phyloP scores from a whole-genome alignment of 2,888 invertebrate species.

The Apocheima hispidaria region DNA sequence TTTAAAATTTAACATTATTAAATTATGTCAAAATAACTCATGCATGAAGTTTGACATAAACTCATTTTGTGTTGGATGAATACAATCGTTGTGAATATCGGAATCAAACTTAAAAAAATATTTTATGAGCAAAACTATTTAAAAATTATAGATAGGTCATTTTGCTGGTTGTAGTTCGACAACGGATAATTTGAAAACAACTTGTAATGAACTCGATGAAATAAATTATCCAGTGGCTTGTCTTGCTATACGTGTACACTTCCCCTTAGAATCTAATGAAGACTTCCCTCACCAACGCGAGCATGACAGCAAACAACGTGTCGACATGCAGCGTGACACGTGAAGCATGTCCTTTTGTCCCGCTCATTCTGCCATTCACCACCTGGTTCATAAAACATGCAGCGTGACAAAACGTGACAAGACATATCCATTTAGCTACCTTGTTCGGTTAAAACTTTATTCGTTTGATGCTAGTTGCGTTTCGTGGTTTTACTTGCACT shows the following conservation, averaged over 20 bases:
- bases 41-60: background rate
- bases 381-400: slow-evolving; percentile 19
- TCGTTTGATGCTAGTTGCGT: background rate
- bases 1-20: background rate
- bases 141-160: background rate
- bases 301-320: background rate
- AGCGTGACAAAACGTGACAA: slow-evolving; percentile 18
- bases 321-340: background rate
- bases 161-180: too few species aligned
- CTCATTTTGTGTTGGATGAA: background rate
- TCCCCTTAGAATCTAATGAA: background rate
- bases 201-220: too few species aligned
- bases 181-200: too few species aligned
- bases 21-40: background rate
- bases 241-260: background rate
- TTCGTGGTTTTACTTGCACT: background rate
- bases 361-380: slow-evolving; percentile 2
- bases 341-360: background rate
- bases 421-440: slow-evolving; percentile 33
- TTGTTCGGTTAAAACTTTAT: slow-evolving; percentile 16
- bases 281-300: background rate
- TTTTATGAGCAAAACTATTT: background rate
- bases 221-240: background rate
- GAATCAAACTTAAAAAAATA: background rate
- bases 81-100: background rate